These are phyloP conservation scores for Deilephila elpenor DNA, from an alignment of 2,888 invertebrate species.

Conservation along the genomic window DNA sequence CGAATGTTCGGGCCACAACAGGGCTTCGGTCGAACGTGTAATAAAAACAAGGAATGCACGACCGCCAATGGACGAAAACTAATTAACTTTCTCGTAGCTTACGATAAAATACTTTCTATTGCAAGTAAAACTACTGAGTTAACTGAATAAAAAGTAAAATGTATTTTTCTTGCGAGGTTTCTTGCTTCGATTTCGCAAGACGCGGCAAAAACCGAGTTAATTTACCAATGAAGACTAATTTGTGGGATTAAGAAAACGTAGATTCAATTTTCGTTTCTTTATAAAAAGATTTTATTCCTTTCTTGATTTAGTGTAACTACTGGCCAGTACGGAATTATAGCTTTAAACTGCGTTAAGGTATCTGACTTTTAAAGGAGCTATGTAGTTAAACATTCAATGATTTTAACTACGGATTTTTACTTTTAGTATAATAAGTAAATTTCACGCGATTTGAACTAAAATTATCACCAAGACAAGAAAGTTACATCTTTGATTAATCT, in stretches of 20 bases:
- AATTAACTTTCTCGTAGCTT: not conserved
- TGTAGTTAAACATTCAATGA: no score
- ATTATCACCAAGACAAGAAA: no score
- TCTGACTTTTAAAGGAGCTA: no score
- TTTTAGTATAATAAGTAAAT: no score
- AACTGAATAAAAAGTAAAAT: conserved; percentile 5
- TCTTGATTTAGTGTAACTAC: not conserved
- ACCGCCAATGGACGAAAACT: not conserved
- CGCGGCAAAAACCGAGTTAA: conserved; percentile 6
- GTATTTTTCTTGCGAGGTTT: conserved; percentile 21
- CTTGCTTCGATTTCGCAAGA: conserved; percentile 19
- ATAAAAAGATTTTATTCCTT: not conserved
- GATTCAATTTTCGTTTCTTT: not conserved
- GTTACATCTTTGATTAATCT: no score
- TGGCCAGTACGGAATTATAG: not conserved
- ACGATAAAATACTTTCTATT: conserved; percentile 14
- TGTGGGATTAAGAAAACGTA: conserved; percentile 10
- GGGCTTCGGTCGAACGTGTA: not conserved
- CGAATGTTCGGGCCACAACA: not conserved
- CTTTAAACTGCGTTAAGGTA: not conserved
- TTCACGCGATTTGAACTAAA: no score
- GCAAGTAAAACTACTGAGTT: not conserved
- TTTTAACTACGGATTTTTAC: no score
- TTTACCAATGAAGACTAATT: conserved; percentile 21
- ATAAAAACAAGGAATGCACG: not conserved